Evolutionary conservation across 2,797 vertebrate species (phyloP), one percentile per base, ranked within the genome.

Genomic region (Nyctibius grandis): DNA sequence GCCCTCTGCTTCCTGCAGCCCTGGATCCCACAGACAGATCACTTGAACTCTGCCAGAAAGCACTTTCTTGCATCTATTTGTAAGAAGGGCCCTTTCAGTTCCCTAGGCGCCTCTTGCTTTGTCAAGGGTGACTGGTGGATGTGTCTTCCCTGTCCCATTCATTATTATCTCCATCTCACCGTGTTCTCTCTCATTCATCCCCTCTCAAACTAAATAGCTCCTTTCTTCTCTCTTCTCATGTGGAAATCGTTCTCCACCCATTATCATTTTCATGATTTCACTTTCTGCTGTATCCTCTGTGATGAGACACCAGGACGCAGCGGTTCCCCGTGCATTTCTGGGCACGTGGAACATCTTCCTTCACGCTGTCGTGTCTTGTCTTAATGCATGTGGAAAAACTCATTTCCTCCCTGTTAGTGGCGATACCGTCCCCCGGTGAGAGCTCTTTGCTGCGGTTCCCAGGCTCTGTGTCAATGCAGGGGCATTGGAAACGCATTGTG

Each of bases 361-460:
- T 92, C 91, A 85, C 0, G 2, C 84, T 68, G 77, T 34, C 2
- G 0, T 87, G 91, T 93, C 94, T 77, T 85, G 91, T 80, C 94
- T 92, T 91, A 94, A 95, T 95, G 95, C 94, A 96, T 93, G 96
- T 89, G 93, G 94, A 97, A 97, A 95, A 95, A 93, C 54, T 95
- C 25, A 95, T 97, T 95, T 94, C 85, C 63, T 89, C 48, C 79
- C 82, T 85, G 83, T 77, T 45, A 85, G 85, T 31, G 53, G 56
- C 0, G 5, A 74, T 18, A 28, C 36, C 17, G 16, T 56, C 59
- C 89, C 95, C 82, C 0, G 3, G 75, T 47, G 87, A 93, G 89
- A 95, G 88, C 72, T 83, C 89, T 22, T 1, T 51, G 78, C 78
- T 83, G 56, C 6, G 0, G 7, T 33, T 73, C 44, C 75, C 67